phyloP scores from a whole-genome alignment of 2,888 invertebrate species.

The Mayetiola destructor region DNA sequence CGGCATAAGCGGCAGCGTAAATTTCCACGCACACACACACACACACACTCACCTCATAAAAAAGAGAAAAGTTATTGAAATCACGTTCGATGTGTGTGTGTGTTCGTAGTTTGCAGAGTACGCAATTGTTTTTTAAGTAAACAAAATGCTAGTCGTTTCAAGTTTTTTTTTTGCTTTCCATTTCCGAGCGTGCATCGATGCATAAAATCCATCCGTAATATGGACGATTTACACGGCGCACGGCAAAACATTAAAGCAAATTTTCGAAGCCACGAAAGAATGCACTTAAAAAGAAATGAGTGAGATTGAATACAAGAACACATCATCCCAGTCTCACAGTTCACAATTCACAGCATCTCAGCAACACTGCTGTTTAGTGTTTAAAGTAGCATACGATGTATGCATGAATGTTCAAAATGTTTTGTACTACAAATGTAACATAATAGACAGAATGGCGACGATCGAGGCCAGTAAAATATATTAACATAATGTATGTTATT shows the following conservation, averaged over 20 bases:
- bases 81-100: slow-evolving; percentile 3
- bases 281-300: no score
- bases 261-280: no score
- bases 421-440: slow-evolving; percentile 1
- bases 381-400: no score
- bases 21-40: no score
- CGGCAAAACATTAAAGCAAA: no score
- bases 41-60: slow-evolving; percentile 3
- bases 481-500: no score
- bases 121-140: slow-evolving; percentile 9
- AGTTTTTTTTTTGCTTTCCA: slow-evolving; percentile 1
- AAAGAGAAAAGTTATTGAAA: slow-evolving; percentile 1
- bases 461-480: no score
- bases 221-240: not conserved
- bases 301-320: no score
- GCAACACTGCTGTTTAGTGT: no score
- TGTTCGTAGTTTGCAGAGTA: not conserved
- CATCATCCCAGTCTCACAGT: no score
- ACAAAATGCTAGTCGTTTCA: slow-evolving; percentile 9
- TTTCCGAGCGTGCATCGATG: not conserved
- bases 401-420: not conserved
- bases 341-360: no score
- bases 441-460: slow-evolving; percentile 10
- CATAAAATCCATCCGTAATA: not conserved
- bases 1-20: no score